These are phyloP conservation scores for Nemapogon koenigi DNA, from an alignment of 2,888 invertebrate species.

Conservation along the genomic window DNA sequence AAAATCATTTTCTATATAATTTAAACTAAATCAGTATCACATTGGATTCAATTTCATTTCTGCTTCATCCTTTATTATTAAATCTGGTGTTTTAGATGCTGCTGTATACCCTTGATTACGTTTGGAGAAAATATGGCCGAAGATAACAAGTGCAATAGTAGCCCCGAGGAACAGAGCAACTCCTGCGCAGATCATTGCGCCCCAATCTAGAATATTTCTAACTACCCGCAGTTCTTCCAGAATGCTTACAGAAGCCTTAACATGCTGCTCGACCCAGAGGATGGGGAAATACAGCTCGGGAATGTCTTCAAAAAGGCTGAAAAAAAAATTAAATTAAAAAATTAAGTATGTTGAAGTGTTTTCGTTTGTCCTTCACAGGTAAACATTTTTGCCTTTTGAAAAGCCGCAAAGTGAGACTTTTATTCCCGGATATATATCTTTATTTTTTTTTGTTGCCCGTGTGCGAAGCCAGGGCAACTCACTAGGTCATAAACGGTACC, in stretches of 20 bases:
- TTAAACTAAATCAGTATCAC: conserved; percentile 19
- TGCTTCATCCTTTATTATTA: conserved; percentile 38
- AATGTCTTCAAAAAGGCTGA: conserved; percentile 70
- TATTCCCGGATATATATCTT: too few relatives aligned
- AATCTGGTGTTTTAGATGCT: background rate
- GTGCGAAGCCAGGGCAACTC: too few relatives aligned
- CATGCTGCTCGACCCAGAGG: conserved; percentile 80
- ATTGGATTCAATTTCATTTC: conserved; percentile 41
- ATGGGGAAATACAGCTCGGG: conserved; percentile 76
- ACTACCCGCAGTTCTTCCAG: conserved; percentile 55
- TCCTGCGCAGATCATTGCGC: conserved; percentile 37
- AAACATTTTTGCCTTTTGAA: too few relatives aligned
- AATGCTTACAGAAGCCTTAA: conserved; percentile 63
- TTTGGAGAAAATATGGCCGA: conserved; percentile 22
- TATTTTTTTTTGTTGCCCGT: too few relatives aligned
- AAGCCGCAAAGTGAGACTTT: too few relatives aligned
- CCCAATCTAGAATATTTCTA: conserved; percentile 42
- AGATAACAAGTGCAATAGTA: conserved; percentile 46
- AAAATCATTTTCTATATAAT: too few relatives aligned
- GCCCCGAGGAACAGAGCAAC: conserved; percentile 56
- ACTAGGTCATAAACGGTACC: too few relatives aligned
- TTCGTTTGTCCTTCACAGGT: too few relatives aligned
- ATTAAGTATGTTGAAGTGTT: too few relatives aligned
- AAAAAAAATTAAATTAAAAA: too few relatives aligned
- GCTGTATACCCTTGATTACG: too few relatives aligned